Percentiles rank a stretch among this genome's conserved stretches.
These are phyloP conservation scores for Dicentrarchus labrax DNA, from an alignment of 2,113 vertebrate species.

Conservation along the genomic window DNA sequence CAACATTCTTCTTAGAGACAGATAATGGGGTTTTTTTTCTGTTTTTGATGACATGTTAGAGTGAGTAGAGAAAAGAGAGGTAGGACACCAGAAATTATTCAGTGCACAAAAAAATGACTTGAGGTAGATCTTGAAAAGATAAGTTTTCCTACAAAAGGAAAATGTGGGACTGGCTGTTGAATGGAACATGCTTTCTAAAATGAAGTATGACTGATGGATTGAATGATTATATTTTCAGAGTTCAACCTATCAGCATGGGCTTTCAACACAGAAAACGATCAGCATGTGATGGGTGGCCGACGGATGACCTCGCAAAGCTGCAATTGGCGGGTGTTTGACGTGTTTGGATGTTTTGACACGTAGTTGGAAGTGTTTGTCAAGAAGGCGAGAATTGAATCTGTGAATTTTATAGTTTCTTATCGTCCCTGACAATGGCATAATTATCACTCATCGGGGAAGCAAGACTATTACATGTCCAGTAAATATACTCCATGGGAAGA, in stretches of 20 bases:
- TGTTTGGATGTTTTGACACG: slow-evolving; percentile 41
- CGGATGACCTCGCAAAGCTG: slow-evolving; percentile 31
- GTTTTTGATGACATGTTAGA: slow-evolving; percentile 33
- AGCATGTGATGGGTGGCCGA: slow-evolving; percentile 8
- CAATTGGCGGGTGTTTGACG: slow-evolving; percentile 36
- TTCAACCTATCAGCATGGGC: slow-evolving; percentile 9
- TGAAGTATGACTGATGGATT: slow-evolving; percentile 15
- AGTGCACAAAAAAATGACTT: slow-evolving; percentile 22
- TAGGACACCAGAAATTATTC: slow-evolving; percentile 42
- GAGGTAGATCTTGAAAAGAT: slow-evolving; percentile 31
- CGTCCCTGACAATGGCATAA: slow-evolving; percentile 8
- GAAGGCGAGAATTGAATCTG: slow-evolving; percentile 35
- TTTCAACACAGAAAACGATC: slow-evolving; percentile 1
- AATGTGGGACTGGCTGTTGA: not conserved
- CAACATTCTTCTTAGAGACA: slow-evolving; percentile 31
- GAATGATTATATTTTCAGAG: slow-evolving; percentile 36
- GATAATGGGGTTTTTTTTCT: slow-evolving; percentile 4
- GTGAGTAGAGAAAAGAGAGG: slow-evolving; percentile 7
- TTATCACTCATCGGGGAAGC: slow-evolving; percentile 8
- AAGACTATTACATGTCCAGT: slow-evolving; percentile 9
- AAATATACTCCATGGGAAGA: slow-evolving; percentile 11
- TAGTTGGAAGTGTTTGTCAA: slow-evolving; percentile 19
- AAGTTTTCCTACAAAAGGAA: slow-evolving; percentile 23
- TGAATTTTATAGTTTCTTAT: slow-evolving; percentile 11
- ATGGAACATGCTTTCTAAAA: slow-evolving; percentile 1